Evolutionary conservation across 92 coral and sea anemone species (phyloP), one percentile per base, ranked within the genome.

Genomic region (Bergia puertoricense): DNA sequence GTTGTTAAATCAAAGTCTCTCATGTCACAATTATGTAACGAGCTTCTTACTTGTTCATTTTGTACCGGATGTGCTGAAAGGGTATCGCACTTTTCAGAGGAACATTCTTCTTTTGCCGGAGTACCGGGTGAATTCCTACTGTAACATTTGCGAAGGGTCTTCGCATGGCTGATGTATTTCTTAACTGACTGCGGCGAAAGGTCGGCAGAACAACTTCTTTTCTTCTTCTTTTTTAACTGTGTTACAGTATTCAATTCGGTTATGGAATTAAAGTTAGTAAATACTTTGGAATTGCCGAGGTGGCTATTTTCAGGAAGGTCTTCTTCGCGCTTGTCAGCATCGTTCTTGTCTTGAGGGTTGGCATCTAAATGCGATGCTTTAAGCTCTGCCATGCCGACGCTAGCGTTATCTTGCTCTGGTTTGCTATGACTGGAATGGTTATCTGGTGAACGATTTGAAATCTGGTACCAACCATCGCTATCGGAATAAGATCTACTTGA

Each of bases 401-500:
- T 16, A 41, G 16, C 10, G 7, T 2, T 7, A 7, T 1, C 23
- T 54, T 79, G 41, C 22, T 79, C 67, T 22, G 65, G 10, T 23
- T 79, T 5, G 66, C 40, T 79, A 18, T 18, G 22, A 18, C 48
- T 15, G 13, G 80, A 43, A 6, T 40, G 54, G 46, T 40, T 20
- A 13, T 76, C n/a, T 2, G 46, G 22, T 16, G n/a, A 74, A 74
- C 78, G 3, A 48, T 40, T 40, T 74, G 78, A 42, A 42, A 40
- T 42, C 23, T 22, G 80, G 20, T 51, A 30, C 43, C 66, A 46
- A 46, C 65, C 48, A 20, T 36, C 41, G 43, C 39, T 51, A n/a
- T 79, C 82, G 43, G 82, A 79, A 50, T 79, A 67, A 36, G 82
- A 79, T 54, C 82, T 79, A 22, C 37, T 50, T 6, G 23, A 18